Evolutionary conservation across 35 echinoderm and acorn worm species (phyloP).

Genomic region (Eucidaris tribuloides): DNA sequence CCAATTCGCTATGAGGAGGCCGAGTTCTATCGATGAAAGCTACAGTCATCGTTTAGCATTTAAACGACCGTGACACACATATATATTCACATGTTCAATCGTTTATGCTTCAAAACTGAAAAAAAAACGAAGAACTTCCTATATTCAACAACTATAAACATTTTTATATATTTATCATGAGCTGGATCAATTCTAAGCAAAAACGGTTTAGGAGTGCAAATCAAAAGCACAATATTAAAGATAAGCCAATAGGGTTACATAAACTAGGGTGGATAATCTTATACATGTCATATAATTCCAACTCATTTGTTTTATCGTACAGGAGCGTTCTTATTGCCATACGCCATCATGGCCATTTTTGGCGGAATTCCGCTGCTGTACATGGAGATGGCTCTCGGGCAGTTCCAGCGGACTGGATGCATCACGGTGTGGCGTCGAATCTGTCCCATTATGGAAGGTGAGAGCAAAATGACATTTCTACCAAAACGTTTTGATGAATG

Average conservation of each 20-base stretch:
- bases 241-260: neutral
- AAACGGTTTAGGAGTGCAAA: neutral
- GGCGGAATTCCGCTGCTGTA: conserved; percentile 87
- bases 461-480: too few relatives aligned
- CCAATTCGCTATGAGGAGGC: too few relatives aligned
- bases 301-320: too few relatives aligned
- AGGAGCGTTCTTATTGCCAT: conserved; percentile 95
- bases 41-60: too few relatives aligned
- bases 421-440: conserved; percentile 92
- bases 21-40: too few relatives aligned
- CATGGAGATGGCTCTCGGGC: conserved; percentile 88
- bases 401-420: conserved; percentile 81
- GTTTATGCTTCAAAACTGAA: too few relatives aligned
- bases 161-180: neutral
- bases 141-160: neutral
- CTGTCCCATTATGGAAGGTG: conserved; percentile 91
- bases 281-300: too few relatives aligned
- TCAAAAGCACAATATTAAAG: neutral
- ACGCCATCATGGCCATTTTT: conserved; percentile 77
- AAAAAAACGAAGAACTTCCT: too few relatives aligned
- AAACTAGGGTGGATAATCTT: neutral
- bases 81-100: too few relatives aligned
- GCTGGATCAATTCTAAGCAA: neutral
- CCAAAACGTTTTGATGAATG: too few relatives aligned
- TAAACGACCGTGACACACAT: too few relatives aligned